These are phyloP conservation scores for Sternarchorhynchus goeldii DNA, from an alignment of 2,797 vertebrate genomes.

Conservation along the genomic window DNA sequence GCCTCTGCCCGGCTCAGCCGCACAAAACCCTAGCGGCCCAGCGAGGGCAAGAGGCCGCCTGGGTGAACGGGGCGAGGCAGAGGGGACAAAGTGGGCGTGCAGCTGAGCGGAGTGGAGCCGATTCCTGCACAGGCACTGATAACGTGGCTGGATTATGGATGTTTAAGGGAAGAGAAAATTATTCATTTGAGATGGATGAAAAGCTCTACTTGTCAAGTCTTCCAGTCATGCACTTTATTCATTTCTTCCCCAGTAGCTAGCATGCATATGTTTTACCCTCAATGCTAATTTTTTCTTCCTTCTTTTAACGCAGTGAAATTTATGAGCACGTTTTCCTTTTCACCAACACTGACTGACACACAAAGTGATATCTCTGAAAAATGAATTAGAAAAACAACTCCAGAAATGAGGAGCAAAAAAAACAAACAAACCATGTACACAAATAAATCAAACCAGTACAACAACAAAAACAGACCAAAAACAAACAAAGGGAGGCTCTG, in stretches of 20 bases:
- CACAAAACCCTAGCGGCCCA: constrained; percentile 76
- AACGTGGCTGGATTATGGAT: constrained; percentile 83
- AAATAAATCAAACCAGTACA: too few relatives aligned
- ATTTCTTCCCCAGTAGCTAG: constrained; percentile 80
- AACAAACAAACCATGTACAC: background rate
- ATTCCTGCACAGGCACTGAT: constrained; percentile 81
- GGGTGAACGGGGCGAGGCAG: constrained; percentile 70
- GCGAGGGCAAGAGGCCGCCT: constrained; percentile 72
- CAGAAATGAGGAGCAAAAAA: constrained; percentile 53
- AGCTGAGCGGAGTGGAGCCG: constrained; percentile 73
- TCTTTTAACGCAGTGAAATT: constrained; percentile 66
- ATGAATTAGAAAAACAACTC: constrained; percentile 31
- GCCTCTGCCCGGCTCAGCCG: too few relatives aligned
- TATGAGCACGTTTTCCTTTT: constrained; percentile 73
- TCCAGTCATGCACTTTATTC: constrained; percentile 82
- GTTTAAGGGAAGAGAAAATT: constrained; percentile 84
- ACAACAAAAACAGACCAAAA: background rate
- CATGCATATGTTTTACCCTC: constrained; percentile 77
- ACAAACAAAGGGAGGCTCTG: constrained; percentile 72
- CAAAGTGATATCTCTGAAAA: constrained; percentile 70
- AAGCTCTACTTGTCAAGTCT: constrained; percentile 82
- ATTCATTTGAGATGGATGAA: constrained; percentile 85
- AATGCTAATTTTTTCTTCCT: constrained; percentile 73
- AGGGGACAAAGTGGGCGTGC: constrained; percentile 72
- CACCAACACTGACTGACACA: constrained; percentile 69